Conservation (phyloP, 1,140 invertebrate genomes). For the Sinonovacula constricta region DNA sequence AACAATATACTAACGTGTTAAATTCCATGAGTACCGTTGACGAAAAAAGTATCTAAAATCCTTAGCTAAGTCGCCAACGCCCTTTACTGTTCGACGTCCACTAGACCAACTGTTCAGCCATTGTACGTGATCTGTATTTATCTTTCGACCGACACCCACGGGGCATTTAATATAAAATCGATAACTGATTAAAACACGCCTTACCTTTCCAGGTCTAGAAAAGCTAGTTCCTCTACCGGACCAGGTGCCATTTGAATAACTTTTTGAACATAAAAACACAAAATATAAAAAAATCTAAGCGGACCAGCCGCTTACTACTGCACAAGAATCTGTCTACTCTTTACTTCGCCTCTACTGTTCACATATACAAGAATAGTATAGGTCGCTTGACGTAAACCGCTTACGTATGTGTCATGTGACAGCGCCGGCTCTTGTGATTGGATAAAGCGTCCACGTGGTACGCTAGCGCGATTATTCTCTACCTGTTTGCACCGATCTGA, state of each 20-base stretch:
- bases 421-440: constrained; percentile 1
- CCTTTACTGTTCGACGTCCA: not conserved
- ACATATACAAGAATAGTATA: constrained; percentile 12
- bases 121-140: constrained; percentile 8
- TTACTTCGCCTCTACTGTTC: no score
- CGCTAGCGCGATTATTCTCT: not conserved
- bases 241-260: constrained; percentile 65
- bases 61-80: not conserved
- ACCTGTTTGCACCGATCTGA: not conserved
- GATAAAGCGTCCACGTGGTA: constrained; percentile 23
- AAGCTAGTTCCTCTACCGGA: constrained; percentile 71
- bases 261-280: constrained; percentile 44
- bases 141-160: not conserved
- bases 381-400: constrained; percentile 37
- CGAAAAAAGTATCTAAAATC: not conserved
- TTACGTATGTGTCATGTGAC: constrained; percentile 47
- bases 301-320: constrained; percentile 55
- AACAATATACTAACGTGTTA: not conserved
- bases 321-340: no score
- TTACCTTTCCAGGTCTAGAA: constrained; percentile 72
- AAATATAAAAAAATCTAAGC: constrained; percentile 31
- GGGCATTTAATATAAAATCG: not conserved
- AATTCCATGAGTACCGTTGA: not conserved
- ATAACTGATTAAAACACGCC: constrained; percentile 31
- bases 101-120: not conserved